Conservation (phyloP, 2,888 invertebrate species). For the Hanleya hanleyi region DNA sequence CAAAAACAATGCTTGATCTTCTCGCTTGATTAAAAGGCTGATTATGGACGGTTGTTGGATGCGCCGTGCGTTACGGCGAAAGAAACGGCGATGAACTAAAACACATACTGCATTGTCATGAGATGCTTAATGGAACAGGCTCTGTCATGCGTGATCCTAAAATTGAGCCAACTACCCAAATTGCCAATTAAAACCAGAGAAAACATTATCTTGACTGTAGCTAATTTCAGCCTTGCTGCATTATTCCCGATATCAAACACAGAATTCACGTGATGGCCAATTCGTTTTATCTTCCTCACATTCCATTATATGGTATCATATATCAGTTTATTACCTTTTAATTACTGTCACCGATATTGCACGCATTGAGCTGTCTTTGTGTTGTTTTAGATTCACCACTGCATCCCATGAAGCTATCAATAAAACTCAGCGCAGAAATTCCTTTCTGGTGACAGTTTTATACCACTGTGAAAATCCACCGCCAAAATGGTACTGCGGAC, state of each 20-base stretch:
- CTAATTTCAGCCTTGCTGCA: not conserved
- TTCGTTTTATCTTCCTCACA: not conserved
- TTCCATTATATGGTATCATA: not conserved
- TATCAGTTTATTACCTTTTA: not conserved
- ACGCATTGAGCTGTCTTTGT: no score
- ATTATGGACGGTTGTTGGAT: no score
- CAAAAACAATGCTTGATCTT: conserved; percentile 2
- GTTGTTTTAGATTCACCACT: no score
- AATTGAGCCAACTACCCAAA: conserved; percentile 7
- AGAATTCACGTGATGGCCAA: not conserved
- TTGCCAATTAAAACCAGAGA: not conserved
- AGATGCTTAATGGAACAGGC: not conserved
- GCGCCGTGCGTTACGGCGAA: no score
- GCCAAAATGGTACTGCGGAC: no score
- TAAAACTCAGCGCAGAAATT: not conserved
- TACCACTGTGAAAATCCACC: no score
- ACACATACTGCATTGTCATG: not conserved
- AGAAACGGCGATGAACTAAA: no score
- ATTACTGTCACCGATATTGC: not conserved
- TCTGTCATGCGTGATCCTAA: not conserved
- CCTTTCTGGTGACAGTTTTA: not conserved
- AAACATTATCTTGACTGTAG: not conserved
- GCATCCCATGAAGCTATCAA: no score
- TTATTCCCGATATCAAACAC: not conserved
- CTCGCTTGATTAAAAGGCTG: not conserved